Percentiles rank a stretch among this genome's conserved stretches.
Evolutionary conservation across 2,113 vertebrate genomes (phyloP).

Genomic region (Bungarus multicinctus): DNA sequence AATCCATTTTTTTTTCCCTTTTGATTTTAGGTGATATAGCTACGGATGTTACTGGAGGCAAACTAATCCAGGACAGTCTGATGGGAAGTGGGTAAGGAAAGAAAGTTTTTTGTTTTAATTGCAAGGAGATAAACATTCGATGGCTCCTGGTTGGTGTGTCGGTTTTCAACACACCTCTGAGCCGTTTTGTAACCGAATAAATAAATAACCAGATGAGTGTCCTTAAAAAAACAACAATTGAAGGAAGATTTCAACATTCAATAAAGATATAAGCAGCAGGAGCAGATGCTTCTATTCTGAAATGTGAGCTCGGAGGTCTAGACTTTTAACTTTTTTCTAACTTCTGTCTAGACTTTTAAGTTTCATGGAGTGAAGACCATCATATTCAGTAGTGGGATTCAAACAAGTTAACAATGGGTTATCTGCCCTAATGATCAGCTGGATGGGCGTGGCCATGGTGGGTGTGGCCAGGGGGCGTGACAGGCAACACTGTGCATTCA

Average conservation of each 20-base stretch:
- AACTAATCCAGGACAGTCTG: conserved; percentile 79
- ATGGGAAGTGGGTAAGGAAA: conserved; percentile 86
- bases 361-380: not conserved
- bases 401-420: too few relatives aligned
- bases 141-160: not conserved
- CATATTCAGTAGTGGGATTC: not conserved
- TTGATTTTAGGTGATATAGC: conserved; percentile 78
- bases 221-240: not conserved
- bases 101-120: not conserved
- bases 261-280: not conserved
- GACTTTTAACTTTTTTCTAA: not conserved
- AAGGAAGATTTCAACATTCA: not conserved
- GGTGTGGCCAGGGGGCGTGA: too few relatives aligned
- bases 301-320: not conserved
- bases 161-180: not conserved
- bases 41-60: conserved; percentile 72
- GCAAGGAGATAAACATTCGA: not conserved
- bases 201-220: not conserved
- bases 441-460: too few relatives aligned
- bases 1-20: not conserved
- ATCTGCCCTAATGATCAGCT: too few relatives aligned
- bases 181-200: not conserved
- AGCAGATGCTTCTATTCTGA: not conserved
- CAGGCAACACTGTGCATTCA: too few relatives aligned
- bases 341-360: not conserved